Evolutionary conservation across 2,888 invertebrate species (phyloP), one percentile per base, ranked within the genome.

Genomic region (Papilio demoleus): DNA sequence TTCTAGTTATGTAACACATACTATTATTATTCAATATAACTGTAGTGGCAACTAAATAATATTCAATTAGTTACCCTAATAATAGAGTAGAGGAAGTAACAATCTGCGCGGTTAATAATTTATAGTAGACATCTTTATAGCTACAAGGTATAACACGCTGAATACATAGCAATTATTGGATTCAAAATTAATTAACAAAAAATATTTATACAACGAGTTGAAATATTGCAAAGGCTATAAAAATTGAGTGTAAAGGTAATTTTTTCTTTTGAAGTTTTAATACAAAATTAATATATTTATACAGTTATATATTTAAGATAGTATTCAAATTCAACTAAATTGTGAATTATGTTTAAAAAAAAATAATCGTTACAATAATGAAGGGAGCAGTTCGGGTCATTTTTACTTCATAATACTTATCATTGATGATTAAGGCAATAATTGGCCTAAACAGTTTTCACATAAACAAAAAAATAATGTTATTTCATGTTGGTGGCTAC

Each of bases 361-460:
- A 45, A 1, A 31, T 61, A 45, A 61, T 61, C 61, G 61, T 61
- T 61, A 61, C 45, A 45, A 47, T 62, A 47, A 62, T 45, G 62
- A 62, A 45, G 31, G 45, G 34, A 12, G 62, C 31, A 42, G 62
- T 47, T 31, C 45, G 31, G 62, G 12, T 17, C 45, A 47, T 62
- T 62, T 34, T 31, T 47, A 45, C 34, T 31, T 22, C 12, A 50
- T 50, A 24, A 12, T 24, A 47, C 47, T 47, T 47, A 45, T 62
- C 45, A 45, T 62, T 47, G n/a, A 34, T 42, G 12, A 47, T 12
- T 31, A 45, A 9, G 27, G 6, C 42, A 61, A 17, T 1, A 42
- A 31, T 4, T 31, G 31, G 31, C 6, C 31, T 31, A 31, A 31
- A 31, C 6, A 4, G 6, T 6, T 31, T 31, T 31, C 3, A 31